Conservation (phyloP, 2,888 invertebrate genomes). For the Brenthis ino region DNA sequence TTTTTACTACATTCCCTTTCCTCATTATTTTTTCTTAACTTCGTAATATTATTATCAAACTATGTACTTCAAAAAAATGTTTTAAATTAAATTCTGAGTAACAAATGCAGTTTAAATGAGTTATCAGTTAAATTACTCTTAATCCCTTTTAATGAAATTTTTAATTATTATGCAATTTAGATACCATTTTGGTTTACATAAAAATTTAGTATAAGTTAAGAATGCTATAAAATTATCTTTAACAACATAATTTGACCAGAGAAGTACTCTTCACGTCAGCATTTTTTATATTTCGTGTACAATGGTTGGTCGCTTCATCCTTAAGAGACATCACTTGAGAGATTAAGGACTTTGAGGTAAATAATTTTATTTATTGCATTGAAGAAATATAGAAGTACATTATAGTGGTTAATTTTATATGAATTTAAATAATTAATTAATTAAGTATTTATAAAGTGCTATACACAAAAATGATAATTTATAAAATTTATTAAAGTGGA, state of each 20-base stretch:
- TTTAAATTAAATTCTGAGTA: too few species aligned
- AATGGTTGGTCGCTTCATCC: slow-evolving; percentile 16
- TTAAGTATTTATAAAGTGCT: too few species aligned
- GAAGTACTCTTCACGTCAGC: slow-evolving; percentile 17
- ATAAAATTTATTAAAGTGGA: too few species aligned
- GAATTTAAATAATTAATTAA: not conserved
- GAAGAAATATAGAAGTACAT: slow-evolving; percentile 1
- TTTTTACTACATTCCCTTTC: too few species aligned
- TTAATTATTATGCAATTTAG: too few species aligned
- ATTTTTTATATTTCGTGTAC: slow-evolving; percentile 9
- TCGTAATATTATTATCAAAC: too few species aligned
- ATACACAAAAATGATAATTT: too few species aligned
- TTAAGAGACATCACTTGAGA: slow-evolving; percentile 17
- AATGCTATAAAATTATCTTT: not conserved
- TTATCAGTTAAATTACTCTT: too few species aligned
- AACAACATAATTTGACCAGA: slow-evolving; percentile 11
- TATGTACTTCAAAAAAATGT: too few species aligned
- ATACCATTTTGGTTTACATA: not conserved
- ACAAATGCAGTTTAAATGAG: too few species aligned
- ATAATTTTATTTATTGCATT: slow-evolving; percentile 15
- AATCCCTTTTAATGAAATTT: too few species aligned
- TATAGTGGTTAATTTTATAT: not conserved
- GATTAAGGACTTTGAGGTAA: slow-evolving; percentile 2
- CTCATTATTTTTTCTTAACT: too few species aligned
- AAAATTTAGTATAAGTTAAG: slow-evolving; percentile 2